Evolutionary conservation across 2,113 vertebrate genomes (phyloP).

Genomic region (Megatriorchis doriae): DNA sequence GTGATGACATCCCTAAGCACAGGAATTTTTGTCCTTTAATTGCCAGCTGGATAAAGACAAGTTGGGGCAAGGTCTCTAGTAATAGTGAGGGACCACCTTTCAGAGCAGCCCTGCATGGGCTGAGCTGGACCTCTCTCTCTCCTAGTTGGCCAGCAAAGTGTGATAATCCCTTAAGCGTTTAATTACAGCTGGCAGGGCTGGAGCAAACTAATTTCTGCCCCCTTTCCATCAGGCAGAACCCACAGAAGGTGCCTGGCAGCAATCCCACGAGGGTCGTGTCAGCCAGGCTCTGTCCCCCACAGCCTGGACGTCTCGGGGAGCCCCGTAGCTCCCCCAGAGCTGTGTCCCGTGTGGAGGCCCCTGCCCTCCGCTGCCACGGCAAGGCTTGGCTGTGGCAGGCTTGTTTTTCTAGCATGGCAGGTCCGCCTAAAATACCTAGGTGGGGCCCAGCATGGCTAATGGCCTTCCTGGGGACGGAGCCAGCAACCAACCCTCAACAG

Average conservation of each 20-base stretch:
- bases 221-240: neutral
- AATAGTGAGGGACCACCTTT: neutral
- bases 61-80: neutral
- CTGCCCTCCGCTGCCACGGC: fast-evolving
- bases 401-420: conserved; percentile 51
- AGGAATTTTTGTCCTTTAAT: neutral
- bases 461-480: neutral
- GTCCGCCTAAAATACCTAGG: conserved; percentile 7
- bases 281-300: fast-evolving
- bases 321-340: fast-evolving
- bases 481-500: neutral
- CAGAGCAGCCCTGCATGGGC: neutral
- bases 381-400: neutral
- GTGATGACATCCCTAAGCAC: neutral
- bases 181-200: neutral
- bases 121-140: neutral
- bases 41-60: neutral
- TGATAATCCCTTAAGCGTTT: neutral
- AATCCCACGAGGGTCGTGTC: fast-evolving
- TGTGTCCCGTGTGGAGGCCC: fast-evolving
- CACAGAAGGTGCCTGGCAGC: neutral
- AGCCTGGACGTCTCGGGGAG: fast-evolving
- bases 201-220: neutral
- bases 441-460: conserved; percentile 18
- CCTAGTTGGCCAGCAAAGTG: neutral